Base-by-base conservation (phyloP, 2,888 invertebrate species). In the Caprella mutica region DNA sequence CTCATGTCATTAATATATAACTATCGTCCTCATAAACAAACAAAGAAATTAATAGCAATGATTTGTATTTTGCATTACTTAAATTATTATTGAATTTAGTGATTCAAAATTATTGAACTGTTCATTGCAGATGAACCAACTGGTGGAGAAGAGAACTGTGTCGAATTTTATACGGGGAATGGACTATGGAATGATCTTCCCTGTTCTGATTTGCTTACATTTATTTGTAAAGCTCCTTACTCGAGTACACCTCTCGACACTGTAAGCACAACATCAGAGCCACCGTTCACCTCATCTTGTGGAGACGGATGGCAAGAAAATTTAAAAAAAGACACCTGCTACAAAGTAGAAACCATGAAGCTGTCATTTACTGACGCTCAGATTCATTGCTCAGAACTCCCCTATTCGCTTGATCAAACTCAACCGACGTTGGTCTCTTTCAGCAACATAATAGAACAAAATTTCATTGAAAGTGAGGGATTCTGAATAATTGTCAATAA, bases 261-360 rank as follows among this genome's bases (percentile, higher is more conserved):
- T 1, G 8, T 38, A 5, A 48, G 46, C n/a, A 57, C 57, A 35
- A 57, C 57, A 21, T 52, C 53, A 9, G 27, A 46, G 1, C 14
- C 12, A 6, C 57, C 52, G 2, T 52, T 52, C 24, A 23, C 43
- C 29, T 24, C 29, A 12, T 38, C 23, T 1, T 60, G 60, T 17
- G 60, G 60, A 1, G 33, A 30, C 6, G 57, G 40, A 24, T 60
- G 60, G 60, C 51, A 43, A 9, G 60, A 60, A 29, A 56, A 60
- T 19, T 35, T 51, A 9, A 26, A 12, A 12, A 57, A 50, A 2
- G 60, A 56, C 19, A 52, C 54, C 14, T 60, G 60, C 23, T 60
- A 60, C 54, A 52, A 53, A 4, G 21, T 60, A 5, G 43, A 48
- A 9, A 30, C 44, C 17, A 8, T 23, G 19, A 46, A 53, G 21